phyloP scores from a whole-genome alignment of 2,797 vertebrate genomes.

The Notamacropus eugenii region DNA sequence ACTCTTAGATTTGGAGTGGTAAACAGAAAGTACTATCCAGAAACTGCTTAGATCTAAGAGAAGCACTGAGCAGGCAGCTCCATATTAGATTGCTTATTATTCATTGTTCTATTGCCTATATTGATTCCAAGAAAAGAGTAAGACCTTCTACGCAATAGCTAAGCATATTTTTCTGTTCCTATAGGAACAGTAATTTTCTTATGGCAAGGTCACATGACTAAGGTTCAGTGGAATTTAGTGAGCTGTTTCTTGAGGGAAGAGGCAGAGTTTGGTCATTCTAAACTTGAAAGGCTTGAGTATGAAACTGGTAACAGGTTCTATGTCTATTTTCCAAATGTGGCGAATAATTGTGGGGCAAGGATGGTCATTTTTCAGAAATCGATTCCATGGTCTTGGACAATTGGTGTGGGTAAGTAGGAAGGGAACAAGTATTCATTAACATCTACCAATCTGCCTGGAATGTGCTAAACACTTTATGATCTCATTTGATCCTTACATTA shows the following conservation, averaged over 20 bases:
- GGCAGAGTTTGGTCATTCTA: not conserved
- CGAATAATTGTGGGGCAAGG: not conserved
- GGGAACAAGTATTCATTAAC: not conserved
- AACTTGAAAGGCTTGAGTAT: not conserved
- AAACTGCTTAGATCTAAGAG: not conserved
- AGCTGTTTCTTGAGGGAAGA: not conserved
- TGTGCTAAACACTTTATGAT: not conserved
- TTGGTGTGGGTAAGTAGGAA: not conserved
- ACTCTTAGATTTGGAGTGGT: not conserved
- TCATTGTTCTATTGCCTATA: not conserved
- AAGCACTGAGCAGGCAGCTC: not conserved
- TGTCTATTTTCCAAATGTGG: not conserved
- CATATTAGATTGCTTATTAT: not conserved
- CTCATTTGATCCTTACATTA: not conserved
- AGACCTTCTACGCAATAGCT: not conserved
- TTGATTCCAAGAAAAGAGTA: not conserved
- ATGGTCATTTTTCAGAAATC: not conserved
- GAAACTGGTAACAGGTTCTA: not conserved
- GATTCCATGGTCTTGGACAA: not conserved
- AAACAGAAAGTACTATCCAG: not conserved
- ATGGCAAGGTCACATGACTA: not conserved
- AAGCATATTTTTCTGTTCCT: not conserved
- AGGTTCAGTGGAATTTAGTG: not conserved
- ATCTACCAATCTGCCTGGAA: not conserved
- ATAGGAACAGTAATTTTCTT: not conserved